A percentile compares a stretch with the other conserved stretches of the same genome.
These are phyloP conservation scores for Druon quercuslanigerum DNA, from an alignment of 1,140 invertebrate species.

Conservation along the genomic window DNA sequence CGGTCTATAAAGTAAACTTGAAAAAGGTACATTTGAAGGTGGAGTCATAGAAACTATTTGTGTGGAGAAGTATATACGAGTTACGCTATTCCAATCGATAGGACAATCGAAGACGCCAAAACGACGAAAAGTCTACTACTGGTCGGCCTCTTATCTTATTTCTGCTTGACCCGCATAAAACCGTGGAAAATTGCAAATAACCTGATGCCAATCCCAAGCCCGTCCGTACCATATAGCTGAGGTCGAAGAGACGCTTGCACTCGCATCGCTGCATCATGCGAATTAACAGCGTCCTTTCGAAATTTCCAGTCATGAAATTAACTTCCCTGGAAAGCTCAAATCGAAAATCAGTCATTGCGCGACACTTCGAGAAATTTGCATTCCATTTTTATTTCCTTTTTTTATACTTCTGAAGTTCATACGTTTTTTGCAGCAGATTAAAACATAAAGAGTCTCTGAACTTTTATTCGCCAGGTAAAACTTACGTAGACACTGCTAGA, in stretches of 20 bases:
- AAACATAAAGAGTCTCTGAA: no score
- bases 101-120: constrained; percentile 13
- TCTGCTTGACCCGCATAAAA: constrained; percentile 36
- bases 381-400: neutral
- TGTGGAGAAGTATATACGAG: no score
- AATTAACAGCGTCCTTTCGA: constrained; percentile 27
- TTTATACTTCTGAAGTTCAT: neutral
- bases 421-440: neutral
- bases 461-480: no score
- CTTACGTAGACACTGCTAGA: no score
- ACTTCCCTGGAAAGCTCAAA: constrained; percentile 12
- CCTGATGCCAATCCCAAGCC: constrained; percentile 1
- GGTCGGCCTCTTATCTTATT: constrained; percentile 36
- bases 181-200: constrained; percentile 42
- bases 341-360: constrained; percentile 17
- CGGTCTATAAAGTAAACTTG: no score
- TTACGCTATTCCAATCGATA: neutral
- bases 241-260: no score
- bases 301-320: constrained; percentile 18
- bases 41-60: neutral
- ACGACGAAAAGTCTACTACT: constrained; percentile 4
- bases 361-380: constrained; percentile 20
- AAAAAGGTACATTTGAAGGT: no score
- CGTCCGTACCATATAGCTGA: neutral
- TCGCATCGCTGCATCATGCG: neutral